phyloP scores from a whole-genome alignment of 2,113 vertebrate genomes.

The Lonchura striata region DNA sequence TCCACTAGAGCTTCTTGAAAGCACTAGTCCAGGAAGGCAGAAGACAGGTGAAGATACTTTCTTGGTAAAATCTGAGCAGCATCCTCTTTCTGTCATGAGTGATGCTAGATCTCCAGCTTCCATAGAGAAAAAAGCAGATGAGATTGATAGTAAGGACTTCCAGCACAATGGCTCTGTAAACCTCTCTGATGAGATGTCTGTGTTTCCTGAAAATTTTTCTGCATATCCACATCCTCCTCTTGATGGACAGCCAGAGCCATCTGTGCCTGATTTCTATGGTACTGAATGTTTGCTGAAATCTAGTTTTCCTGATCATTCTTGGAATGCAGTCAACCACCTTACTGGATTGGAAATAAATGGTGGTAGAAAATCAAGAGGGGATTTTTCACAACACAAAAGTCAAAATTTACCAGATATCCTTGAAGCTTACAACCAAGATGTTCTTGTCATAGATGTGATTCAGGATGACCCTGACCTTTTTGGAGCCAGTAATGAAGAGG shows the following conservation, averaged over 20 bases:
- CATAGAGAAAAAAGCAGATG: not conserved
- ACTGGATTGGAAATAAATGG: slow-evolving; percentile 16
- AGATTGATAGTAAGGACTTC: not conserved
- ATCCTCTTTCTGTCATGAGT: not conserved
- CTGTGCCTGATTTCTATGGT: not conserved
- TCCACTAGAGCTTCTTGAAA: slow-evolving; percentile 52
- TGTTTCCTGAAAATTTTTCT: not conserved
- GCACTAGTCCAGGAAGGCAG: not conserved
- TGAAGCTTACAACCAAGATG: slow-evolving; percentile 85
- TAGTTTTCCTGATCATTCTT: not conserved
- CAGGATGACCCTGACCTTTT: slow-evolving; percentile 90
- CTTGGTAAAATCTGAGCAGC: not conserved
- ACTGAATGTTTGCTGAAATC: not conserved
- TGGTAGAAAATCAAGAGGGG: slow-evolving; percentile 4
- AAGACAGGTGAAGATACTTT: slow-evolving; percentile 1
- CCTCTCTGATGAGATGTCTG: not conserved
- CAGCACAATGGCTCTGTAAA: not conserved
- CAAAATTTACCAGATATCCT: slow-evolving; percentile 73
- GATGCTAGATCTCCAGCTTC: not conserved
- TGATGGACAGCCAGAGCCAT: not conserved
- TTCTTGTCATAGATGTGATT: slow-evolving; percentile 84
- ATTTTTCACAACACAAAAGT: slow-evolving; percentile 11
- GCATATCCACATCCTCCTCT: not conserved
- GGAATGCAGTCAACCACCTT: not conserved
- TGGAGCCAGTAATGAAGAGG: slow-evolving; percentile 62